phyloP scores from a whole-genome alignment of 1,140 invertebrate species.

The Bombus cullumanus region DNA sequence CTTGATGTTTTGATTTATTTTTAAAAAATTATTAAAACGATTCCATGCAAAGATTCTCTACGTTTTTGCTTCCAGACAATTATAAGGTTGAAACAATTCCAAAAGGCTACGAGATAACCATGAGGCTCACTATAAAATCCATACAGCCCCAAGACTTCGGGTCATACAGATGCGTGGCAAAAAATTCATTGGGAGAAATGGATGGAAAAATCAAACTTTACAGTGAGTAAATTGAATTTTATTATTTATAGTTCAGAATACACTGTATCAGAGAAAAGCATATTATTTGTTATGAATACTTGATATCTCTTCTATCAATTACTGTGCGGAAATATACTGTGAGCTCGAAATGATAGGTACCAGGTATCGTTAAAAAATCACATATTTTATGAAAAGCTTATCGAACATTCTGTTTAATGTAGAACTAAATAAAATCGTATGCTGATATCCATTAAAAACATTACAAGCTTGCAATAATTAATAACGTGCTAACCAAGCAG shows the following conservation, averaged over 20 bases:
- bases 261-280: no score
- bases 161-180: constrained; percentile 85
- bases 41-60: no score
- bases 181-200: constrained; percentile 85
- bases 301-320: no score
- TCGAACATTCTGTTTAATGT: not conserved
- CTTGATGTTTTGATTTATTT: not conserved
- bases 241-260: no score
- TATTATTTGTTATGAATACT: no score
- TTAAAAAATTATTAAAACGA: not conserved
- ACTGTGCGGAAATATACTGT: no score
- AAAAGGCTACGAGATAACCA: constrained; percentile 83
- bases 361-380: no score
- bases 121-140: constrained; percentile 84
- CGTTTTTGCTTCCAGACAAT: constrained; percentile 75
- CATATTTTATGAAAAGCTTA: not conserved
- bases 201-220: constrained; percentile 85
- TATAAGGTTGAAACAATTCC: constrained; percentile 83
- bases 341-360: no score
- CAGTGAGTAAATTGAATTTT: constrained; percentile 81
- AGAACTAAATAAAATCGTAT: not conserved
- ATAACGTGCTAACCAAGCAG: not conserved
- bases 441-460: not conserved
- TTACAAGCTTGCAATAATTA: not conserved
- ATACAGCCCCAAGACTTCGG: constrained; percentile 85